These are phyloP conservation scores for Amphipyra berbera DNA, from an alignment of 2,888 invertebrate genomes.

Conservation along the genomic window DNA sequence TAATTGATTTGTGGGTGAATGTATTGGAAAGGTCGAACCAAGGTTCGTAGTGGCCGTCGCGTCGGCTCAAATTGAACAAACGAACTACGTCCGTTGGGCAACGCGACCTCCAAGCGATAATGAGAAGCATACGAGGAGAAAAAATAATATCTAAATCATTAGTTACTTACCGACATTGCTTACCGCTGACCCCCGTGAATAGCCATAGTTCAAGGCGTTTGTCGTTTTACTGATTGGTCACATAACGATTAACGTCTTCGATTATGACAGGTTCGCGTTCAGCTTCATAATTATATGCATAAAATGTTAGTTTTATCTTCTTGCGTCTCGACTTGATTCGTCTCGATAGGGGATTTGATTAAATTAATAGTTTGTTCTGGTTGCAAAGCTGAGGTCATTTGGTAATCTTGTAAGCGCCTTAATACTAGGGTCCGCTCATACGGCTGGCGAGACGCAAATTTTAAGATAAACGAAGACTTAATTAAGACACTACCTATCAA, in stretches of 20 bases:
- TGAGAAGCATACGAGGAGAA: constrained; percentile 58
- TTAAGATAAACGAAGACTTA: constrained; percentile 11
- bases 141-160: constrained; percentile 62
- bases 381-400: constrained; percentile 22
- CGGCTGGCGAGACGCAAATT: background rate
- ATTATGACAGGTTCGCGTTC: constrained; percentile 24
- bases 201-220: constrained; percentile 66
- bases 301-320: constrained; percentile 7
- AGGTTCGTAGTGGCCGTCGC: constrained; percentile 61
- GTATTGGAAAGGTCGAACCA: constrained; percentile 75
- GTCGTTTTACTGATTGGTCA: constrained; percentile 57
- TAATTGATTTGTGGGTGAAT: constrained; percentile 65
- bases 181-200: constrained; percentile 48
- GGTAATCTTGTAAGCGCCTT: constrained; percentile 30
- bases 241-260: constrained; percentile 22
- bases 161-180: constrained; percentile 49
- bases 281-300: constrained; percentile 3
- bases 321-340: constrained; percentile 25
- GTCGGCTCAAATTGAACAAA: constrained; percentile 17
- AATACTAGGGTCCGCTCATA: constrained; percentile 1
- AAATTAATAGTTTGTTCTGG: constrained; percentile 20
- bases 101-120: constrained; percentile 64
- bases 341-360: constrained; percentile 29
- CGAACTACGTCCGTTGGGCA: constrained; percentile 52
- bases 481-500: background rate